A percentile compares a stretch with the other conserved stretches of the same genome.
Conservation (phyloP, 2,888 invertebrate species). For the Epiblema foenella region DNA sequence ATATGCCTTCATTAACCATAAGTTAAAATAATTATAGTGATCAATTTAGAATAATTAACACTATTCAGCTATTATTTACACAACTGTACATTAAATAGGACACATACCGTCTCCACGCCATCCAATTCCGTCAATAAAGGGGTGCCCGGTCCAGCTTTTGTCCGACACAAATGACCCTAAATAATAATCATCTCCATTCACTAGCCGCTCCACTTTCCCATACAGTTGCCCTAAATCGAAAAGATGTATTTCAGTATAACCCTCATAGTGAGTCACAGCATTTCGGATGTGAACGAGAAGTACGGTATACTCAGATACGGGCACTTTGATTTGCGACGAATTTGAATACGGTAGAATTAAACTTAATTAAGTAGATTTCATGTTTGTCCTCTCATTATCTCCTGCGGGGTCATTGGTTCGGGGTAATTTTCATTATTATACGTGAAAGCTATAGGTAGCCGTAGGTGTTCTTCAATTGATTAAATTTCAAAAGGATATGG, state of each 20-base stretch:
- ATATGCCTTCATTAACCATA: neutral
- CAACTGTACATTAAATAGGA: neutral
- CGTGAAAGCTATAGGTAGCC: conserved; percentile 45
- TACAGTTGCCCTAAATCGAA: neutral
- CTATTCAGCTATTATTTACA: neutral
- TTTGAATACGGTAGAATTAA: conserved; percentile 79
- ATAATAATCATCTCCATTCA: conserved; percentile 79
- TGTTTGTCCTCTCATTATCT: conserved; percentile 56
- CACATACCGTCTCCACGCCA: conserved; percentile 29
- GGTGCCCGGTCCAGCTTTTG: conserved; percentile 71
- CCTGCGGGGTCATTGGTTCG: conserved; percentile 33
- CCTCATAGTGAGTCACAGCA: neutral
- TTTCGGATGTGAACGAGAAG: neutral
- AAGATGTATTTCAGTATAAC: neutral
- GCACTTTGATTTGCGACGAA: conserved; percentile 78
- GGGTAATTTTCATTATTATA: conserved; percentile 37
- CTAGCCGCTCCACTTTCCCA: conserved; percentile 71
- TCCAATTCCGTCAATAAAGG: conserved; percentile 59
- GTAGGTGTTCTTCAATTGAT: conserved; percentile 62
- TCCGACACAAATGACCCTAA: conserved; percentile 80
- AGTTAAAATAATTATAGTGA: neutral
- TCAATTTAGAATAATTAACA: neutral
- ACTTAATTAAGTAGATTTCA: conserved; percentile 73
- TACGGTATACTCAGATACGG: conserved; percentile 69
- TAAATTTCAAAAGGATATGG: conserved; percentile 47